A percentile compares a stretch with the other conserved stretches of the same genome.
Evolutionary conservation across 30 jellyfish, hydroid and myxozoan species (phyloP).

Genomic region (Hydra vulgaris): DNA sequence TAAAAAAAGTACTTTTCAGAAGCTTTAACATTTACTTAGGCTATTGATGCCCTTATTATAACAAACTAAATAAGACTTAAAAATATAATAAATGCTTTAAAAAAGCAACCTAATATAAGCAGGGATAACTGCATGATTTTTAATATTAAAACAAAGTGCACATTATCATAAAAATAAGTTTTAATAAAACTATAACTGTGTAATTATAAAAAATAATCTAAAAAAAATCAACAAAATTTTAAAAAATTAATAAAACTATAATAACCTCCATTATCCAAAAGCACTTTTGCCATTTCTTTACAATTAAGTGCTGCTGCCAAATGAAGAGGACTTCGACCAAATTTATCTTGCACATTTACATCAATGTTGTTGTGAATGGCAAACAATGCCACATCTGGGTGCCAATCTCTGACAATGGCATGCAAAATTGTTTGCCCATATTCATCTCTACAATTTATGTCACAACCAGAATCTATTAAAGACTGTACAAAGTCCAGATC

Average conservation of each 20-base stretch:
- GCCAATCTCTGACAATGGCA: constrained; percentile 42
- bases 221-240: neutral
- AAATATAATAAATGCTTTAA: too few relatives aligned
- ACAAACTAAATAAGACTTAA: too few relatives aligned
- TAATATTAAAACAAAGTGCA: too few relatives aligned
- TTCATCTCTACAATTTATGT: constrained; percentile 25
- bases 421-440: constrained; percentile 28
- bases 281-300: constrained; percentile 25
- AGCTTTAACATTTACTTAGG: too few relatives aligned
- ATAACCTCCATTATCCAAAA: constrained; percentile 22
- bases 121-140: too few relatives aligned
- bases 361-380: constrained; percentile 29
- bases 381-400: constrained; percentile 27
- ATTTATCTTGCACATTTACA: constrained; percentile 25
- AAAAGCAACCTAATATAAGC: too few relatives aligned
- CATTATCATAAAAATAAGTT: too few relatives aligned
- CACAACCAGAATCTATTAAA: constrained; percentile 27
- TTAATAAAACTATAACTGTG: too few relatives aligned
- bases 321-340: constrained; percentile 33
- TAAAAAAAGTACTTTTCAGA: too few relatives aligned
- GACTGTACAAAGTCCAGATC: constrained; percentile 29
- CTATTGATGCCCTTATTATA: too few relatives aligned
- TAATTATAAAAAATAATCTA: too few relatives aligned
- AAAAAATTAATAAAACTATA: too few relatives aligned
- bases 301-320: constrained; percentile 31